Evolutionary conservation across 2,888 invertebrate genomes (phyloP), one percentile per base, ranked within the genome.

Genomic region (Caenorhabditis afra): DNA sequence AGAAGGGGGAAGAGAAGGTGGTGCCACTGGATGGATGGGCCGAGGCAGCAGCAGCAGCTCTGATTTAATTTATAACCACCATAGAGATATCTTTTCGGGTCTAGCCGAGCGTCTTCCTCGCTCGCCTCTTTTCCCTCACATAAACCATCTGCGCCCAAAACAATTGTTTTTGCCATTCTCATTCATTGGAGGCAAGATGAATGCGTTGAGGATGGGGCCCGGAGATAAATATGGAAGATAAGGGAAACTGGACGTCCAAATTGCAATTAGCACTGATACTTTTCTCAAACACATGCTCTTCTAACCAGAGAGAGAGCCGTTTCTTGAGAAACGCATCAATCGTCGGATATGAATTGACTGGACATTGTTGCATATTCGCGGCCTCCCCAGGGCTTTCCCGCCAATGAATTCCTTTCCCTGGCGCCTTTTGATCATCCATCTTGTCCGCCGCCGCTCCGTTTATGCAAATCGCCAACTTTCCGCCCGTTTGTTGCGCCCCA

Each of bases 31-130:
- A 14, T 41, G 41, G 41, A 14, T 11, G 41, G 11, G 41, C 7
- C 11, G 12, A 57, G 57, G 62, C 61, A 57, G 57, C 20, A 39
- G 62, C 61, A 57, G 57, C 20, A 39, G 62, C 71, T 29, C 29
- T 71, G 71, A 71, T 71, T 71, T 71, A 71, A 71, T 71, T 71
- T 71, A 71, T 71, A 71, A 71, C 71, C 71, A 71, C 71, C 71
- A 68, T 68, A 52, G 49, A 50, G 49, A 55, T 55, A 71, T 71
- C 71, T 64, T 71, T 64, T 71, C 53, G 35, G 29, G 44, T 37
- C 14, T 16, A 18, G 55, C 14, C n/a, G 47, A 22, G 55, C 55
- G 29, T 70, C 66, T 67, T 23, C 53, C 18, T 58, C 37, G 29
- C 37, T 44, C 14, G 3, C 23, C 20, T 22, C 23, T 22, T 20